Base-by-base conservation (phyloP, 2,888 invertebrate species). In the Trissonchulus latispiculum region DNA sequence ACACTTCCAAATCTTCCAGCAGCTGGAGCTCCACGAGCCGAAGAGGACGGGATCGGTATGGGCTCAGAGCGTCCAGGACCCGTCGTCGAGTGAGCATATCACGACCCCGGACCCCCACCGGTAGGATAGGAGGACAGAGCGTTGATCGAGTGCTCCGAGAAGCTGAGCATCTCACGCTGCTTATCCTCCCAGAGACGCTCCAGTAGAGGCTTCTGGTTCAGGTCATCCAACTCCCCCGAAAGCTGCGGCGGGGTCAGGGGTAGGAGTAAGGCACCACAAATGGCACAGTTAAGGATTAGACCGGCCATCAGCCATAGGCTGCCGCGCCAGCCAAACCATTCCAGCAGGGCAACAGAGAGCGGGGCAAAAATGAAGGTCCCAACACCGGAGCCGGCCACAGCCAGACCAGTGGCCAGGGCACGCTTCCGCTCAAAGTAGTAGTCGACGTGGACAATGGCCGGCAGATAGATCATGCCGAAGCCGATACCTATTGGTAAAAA, bases 391-490 rank as follows among this genome's bases (percentile, higher is more conserved):
- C 97, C 97, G 81, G 94, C 94, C 1, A 94, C 94, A 0, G 94
- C 94, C 75, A 95, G 90, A 23, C 95, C 97, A 0, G 95, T 99
- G 1, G 99, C 97, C 78, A 97, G 88, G 36, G 96, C 93, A 74
- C 97, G 88, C 79, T 89, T 90, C 79, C 91, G 90, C 83, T 97
- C 95, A 83, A 99, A 99, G 87, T 97, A 99, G 78, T 91, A 92
- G 0, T 95, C 93, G 36, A 99, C 96, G 83, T 93, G 93, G 72
- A 99, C 96, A 78, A 99, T 96, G 70, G 97, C 95, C 0, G 99
- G 97, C 73, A 99, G 87, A 83, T 97, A 99, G 82, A 99, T 95
- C 76, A 99, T 88, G 0, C 97, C 97, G 80, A 97, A 93, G 32
- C 97, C 97, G 70, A 95, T 85, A 62, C 96, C 92, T 92, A n/a